Percentiles rank a stretch among this genome's conserved stretches.
These are phyloP conservation scores for Serranus cabrilla DNA, from an alignment of 2,797 vertebrate genomes.

Conservation along the genomic window DNA sequence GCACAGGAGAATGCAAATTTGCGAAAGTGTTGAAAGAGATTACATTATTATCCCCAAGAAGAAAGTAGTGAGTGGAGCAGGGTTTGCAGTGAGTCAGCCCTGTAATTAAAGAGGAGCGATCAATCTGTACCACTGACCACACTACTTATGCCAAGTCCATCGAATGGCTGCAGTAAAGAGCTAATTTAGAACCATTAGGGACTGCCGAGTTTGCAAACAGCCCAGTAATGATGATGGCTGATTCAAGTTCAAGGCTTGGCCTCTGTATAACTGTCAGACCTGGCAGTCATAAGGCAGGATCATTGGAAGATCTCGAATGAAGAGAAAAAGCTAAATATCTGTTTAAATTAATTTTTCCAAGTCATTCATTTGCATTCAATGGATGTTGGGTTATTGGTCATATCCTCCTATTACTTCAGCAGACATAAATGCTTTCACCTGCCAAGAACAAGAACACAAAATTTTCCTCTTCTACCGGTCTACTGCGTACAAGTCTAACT, in stretches of 20 bases:
- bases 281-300: slow-evolving; percentile 58
- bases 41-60: slow-evolving; percentile 66
- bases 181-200: slow-evolving; percentile 90
- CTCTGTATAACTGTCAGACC: slow-evolving; percentile 80
- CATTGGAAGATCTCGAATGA: slow-evolving; percentile 54
- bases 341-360: slow-evolving; percentile 24
- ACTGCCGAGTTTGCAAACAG: slow-evolving; percentile 89
- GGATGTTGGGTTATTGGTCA: slow-evolving; percentile 50
- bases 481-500: slow-evolving; percentile 12
- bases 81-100: slow-evolving; percentile 78
- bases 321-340: slow-evolving; percentile 45
- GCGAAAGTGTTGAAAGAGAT: slow-evolving; percentile 67
- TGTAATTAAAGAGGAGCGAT: slow-evolving; percentile 88
- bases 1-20: slow-evolving; percentile 54
- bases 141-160: slow-evolving; percentile 87
- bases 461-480: slow-evolving; percentile 9
- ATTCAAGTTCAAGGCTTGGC: slow-evolving; percentile 84
- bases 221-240: slow-evolving; percentile 87
- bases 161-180: slow-evolving; percentile 85
- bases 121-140: slow-evolving; percentile 86
- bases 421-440: slow-evolving; percentile 18
- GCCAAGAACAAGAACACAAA: slow-evolving; percentile 16
- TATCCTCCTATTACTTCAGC: slow-evolving; percentile 29
- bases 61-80: slow-evolving; percentile 56
- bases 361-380: slow-evolving; percentile 47